Base-by-base conservation (phyloP, 2,888 invertebrate genomes). In the Dolichopus griseipennis region DNA sequence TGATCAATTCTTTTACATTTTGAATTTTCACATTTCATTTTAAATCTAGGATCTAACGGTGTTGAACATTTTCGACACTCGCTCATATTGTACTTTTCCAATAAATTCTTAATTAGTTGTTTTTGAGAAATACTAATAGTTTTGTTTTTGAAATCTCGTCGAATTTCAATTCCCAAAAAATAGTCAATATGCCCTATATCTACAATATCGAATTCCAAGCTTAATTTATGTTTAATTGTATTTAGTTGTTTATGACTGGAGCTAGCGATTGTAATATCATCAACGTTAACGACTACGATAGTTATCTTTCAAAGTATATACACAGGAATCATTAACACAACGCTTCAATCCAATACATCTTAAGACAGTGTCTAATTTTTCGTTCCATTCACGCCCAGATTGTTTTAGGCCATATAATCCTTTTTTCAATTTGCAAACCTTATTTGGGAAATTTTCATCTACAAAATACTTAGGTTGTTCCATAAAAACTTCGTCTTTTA, bases 401-500 rank as follows among this genome's bases (percentile, higher is more conserved):
- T 66, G 66, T 62, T 65, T 64, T 20, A 68, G 41, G 22, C 68
- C 66, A 61, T 68, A 68, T 6, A 66, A 63, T 10, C 43, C 68
- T 33, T 61, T 66, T 61, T 64, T 65, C 2, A 68, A 62, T 61
- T 65, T 64, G 62, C 68, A 68, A 1, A 67, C 68, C 33, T 68
- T 52, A 41, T 65, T 66, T 15, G 61, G 61, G 33, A 65, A 20
- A 6, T 20, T 22, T 27, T 3, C 7, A 22, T 67, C 64, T 63
- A 61, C 21, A n/a, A 68, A 69, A 21, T 67, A 8, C n/a, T 69
- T 68, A 18, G 69, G 71, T 37, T 69, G 68, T 12, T 65, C 61
- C 68, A 70, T 69, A 22, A 68, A 70, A 1, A 68, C 62, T 9
- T 68, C 68, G 43, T 71, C 68, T 61, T 69, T 61, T 21, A 71